These are phyloP conservation scores for Pelecanus crispus DNA, from an alignment of 2,113 vertebrate species.

Conservation along the genomic window DNA sequence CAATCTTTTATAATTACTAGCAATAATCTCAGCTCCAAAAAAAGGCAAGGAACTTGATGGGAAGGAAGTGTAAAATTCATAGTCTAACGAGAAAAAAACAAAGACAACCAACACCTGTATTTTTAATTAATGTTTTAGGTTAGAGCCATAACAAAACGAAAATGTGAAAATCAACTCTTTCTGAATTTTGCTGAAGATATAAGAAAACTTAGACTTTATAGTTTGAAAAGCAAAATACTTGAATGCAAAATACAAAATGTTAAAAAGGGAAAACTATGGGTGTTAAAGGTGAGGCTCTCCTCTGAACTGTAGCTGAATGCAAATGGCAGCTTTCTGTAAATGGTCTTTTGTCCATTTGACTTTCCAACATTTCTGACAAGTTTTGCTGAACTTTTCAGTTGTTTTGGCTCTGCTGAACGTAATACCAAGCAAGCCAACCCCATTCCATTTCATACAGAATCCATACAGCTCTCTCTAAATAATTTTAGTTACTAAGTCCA, in stretches of 20 bases:
- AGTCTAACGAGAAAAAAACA: not conserved
- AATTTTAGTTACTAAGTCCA: not conserved
- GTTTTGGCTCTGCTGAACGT: not conserved
- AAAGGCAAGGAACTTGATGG: not conserved
- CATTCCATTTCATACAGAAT: not conserved
- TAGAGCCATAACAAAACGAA: not conserved
- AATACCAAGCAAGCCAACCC: not conserved
- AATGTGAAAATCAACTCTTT: not conserved
- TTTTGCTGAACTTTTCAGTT: not conserved
- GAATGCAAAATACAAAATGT: not conserved
- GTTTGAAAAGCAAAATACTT: not conserved
- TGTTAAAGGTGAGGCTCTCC: not conserved
- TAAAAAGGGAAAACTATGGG: not conserved
- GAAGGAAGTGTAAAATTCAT: not conserved
- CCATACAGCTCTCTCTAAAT: not conserved
- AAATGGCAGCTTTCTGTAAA: not conserved
- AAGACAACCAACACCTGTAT: not conserved
- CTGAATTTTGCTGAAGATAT: not conserved
- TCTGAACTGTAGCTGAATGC: not conserved
- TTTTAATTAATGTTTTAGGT: not conserved
- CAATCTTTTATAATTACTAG: not conserved
- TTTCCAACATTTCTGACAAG: not conserved
- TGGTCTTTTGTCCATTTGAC: fast-evolving
- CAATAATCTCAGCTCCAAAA: not conserved
- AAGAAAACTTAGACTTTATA: not conserved